Evolutionary conservation across 1,140 invertebrate genomes (phyloP).

Genomic region (Drosophila dunni): DNA sequence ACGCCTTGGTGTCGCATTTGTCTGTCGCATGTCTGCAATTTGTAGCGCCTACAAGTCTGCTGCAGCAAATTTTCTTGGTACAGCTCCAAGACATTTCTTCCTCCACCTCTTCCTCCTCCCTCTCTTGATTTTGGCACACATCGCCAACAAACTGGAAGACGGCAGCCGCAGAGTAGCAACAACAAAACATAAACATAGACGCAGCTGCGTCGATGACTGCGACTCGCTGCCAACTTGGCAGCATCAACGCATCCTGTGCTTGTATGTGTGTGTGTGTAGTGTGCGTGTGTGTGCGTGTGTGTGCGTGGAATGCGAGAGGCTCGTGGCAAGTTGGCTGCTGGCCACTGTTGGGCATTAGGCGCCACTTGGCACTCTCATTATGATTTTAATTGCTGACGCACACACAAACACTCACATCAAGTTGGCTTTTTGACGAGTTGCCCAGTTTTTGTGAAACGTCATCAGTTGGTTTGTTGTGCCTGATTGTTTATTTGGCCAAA

Average conservation of each 20-base stretch:
- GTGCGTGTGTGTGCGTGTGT: slow-evolving; percentile 16
- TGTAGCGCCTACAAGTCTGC: slow-evolving; percentile 79
- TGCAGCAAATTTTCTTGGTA: slow-evolving; percentile 59
- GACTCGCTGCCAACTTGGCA: slow-evolving; percentile 72
- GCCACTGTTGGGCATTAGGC: slow-evolving; percentile 55
- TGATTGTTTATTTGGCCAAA: slow-evolving; percentile 78
- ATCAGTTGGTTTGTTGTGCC: slow-evolving; percentile 53
- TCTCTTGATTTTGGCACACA: slow-evolving; percentile 31
- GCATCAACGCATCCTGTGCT: slow-evolving; percentile 73
- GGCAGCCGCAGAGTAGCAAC: slow-evolving; percentile 25
- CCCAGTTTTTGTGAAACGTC: slow-evolving; percentile 72
- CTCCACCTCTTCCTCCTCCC: slow-evolving; percentile 16
- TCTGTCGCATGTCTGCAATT: slow-evolving; percentile 62
- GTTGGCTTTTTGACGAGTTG: slow-evolving; percentile 73
- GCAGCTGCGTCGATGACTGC: slow-evolving; percentile 42
- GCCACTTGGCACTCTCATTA: slow-evolving; percentile 79
- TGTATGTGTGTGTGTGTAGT: slow-evolving; percentile 24
- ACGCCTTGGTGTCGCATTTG: slow-evolving; percentile 67
- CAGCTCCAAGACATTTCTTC: slow-evolving; percentile 39
- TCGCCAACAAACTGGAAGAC: slow-evolving; percentile 35
- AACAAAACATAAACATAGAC: slow-evolving; percentile 73
- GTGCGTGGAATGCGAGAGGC: slow-evolving; percentile 42
- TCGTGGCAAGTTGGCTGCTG: slow-evolving; percentile 60
- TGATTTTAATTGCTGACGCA: slow-evolving; percentile 84
- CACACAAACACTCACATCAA: slow-evolving; percentile 22